Evolutionary conservation across 2,888 invertebrate species (phyloP).

Genomic region (Lucinisca nassula): DNA sequence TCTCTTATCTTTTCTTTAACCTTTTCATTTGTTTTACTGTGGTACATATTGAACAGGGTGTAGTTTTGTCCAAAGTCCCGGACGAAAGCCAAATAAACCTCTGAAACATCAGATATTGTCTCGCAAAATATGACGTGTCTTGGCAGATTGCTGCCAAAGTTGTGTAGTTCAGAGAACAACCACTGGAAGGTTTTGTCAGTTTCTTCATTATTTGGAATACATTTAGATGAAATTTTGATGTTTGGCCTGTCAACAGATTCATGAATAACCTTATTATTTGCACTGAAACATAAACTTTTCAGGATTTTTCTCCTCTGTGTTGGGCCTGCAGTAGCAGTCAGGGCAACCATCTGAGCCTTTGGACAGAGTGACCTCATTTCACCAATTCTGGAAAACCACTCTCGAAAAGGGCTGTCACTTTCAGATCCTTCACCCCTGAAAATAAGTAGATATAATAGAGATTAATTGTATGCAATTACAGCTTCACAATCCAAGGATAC

Average conservation of each 20-base stretch:
- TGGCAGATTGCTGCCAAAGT: not conserved
- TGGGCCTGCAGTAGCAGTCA: constrained; percentile 19
- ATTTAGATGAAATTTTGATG: not conserved
- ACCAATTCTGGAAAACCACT: constrained; percentile 15
- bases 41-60: constrained; percentile 5
- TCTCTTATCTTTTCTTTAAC: not conserved
- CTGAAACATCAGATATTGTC: constrained; percentile 8
- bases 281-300: not conserved
- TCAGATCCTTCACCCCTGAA: not conserved
- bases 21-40: not conserved
- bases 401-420: not conserved
- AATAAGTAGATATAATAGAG: not conserved
- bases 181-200: not conserved
- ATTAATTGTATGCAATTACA: no score
- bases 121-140: not conserved
- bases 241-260: constrained; percentile 23
- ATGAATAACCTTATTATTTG: not conserved
- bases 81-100: not conserved
- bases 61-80: not conserved
- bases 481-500: no score
- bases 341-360: not conserved
- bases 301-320: not conserved
- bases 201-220: not conserved
- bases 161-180: not conserved
- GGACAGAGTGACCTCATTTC: not conserved